These are phyloP conservation scores for Drosophila kikkawai DNA, from an alignment of 1,140 invertebrate species.

Conservation along the genomic window DNA sequence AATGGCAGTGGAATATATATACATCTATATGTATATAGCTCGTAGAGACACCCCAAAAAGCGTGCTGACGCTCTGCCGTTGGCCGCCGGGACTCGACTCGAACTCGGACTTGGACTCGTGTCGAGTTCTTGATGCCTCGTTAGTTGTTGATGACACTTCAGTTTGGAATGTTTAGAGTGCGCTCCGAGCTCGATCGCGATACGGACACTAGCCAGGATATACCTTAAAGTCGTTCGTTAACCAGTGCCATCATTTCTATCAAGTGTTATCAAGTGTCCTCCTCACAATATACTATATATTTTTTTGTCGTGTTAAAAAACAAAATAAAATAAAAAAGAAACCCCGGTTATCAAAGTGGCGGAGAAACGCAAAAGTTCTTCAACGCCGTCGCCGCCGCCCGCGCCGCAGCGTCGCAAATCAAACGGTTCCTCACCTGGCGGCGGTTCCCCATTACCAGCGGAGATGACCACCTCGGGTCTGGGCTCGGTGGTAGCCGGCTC, in stretches of 20 bases:
- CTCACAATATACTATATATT: background rate
- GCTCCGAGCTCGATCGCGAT: constrained; percentile 28
- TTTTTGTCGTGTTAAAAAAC: constrained; percentile 40
- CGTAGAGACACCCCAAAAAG: constrained; percentile 34
- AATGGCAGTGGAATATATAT: constrained; percentile 53
- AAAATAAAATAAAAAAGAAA: constrained; percentile 19
- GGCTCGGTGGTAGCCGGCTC: constrained; percentile 11
- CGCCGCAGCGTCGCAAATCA: constrained; percentile 69
- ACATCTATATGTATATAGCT: constrained; percentile 23
- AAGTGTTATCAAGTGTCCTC: constrained; percentile 3
- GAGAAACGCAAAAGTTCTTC: constrained; percentile 82
- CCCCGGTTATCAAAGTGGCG: constrained; percentile 75
- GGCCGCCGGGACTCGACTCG: constrained; percentile 24
- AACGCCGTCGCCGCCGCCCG: constrained; percentile 63
- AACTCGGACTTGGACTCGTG: constrained; percentile 75
- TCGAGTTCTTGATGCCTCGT: constrained; percentile 84
- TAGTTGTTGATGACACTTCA: constrained; percentile 85
- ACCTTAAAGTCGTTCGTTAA: background rate
- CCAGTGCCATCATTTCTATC: background rate
- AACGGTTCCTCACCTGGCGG: constrained; percentile 29
- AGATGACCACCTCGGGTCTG: constrained; percentile 57
- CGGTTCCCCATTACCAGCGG: constrained; percentile 14
- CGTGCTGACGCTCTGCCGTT: constrained; percentile 78
- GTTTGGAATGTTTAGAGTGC: constrained; percentile 84
- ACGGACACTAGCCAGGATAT: constrained; percentile 15